Percentiles rank a stretch among this genome's conserved stretches.
Evolutionary conservation across 2,888 invertebrate genomes (phyloP).

Genomic region (Hybos culiciformis): DNA sequence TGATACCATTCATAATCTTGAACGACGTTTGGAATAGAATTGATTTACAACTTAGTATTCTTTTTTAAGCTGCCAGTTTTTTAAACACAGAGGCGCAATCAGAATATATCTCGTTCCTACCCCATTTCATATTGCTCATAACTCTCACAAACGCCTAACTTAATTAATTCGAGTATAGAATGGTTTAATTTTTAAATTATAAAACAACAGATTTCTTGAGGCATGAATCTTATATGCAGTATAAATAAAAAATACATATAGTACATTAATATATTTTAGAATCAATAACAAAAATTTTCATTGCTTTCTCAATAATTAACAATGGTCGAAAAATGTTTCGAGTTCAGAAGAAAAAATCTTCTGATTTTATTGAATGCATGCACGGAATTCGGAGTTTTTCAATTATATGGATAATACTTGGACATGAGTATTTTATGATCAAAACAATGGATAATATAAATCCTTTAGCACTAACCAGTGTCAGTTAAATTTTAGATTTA

Average conservation of each 20-base stretch:
- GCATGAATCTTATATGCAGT: too few relatives aligned
- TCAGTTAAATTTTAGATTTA: not conserved
- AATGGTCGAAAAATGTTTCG: constrained; percentile 23
- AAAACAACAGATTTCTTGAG: too few relatives aligned
- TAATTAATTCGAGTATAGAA: too few relatives aligned
- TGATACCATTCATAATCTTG: too few relatives aligned
- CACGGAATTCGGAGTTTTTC: constrained; percentile 25
- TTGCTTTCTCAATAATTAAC: constrained; percentile 21
- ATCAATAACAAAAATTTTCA: not conserved
- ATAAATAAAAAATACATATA: not conserved
- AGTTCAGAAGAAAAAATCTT: constrained; percentile 6
- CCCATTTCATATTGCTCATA: too few relatives aligned
- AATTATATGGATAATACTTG: constrained; percentile 28
- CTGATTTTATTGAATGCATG: constrained; percentile 22
- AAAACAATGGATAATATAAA: not conserved
- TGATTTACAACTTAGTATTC: too few relatives aligned
- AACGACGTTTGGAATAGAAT: too few relatives aligned
- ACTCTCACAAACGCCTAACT: too few relatives aligned
- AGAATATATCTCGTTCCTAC: too few relatives aligned
- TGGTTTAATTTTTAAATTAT: too few relatives aligned
- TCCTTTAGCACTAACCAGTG: not conserved
- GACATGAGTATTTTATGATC: constrained; percentile 15
- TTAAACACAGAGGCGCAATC: too few relatives aligned
- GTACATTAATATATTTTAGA: not conserved
- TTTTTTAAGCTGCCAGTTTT: too few relatives aligned